Evolutionary conservation across 2,888 invertebrate species (phyloP).

Genomic region (Andrena fulva): DNA sequence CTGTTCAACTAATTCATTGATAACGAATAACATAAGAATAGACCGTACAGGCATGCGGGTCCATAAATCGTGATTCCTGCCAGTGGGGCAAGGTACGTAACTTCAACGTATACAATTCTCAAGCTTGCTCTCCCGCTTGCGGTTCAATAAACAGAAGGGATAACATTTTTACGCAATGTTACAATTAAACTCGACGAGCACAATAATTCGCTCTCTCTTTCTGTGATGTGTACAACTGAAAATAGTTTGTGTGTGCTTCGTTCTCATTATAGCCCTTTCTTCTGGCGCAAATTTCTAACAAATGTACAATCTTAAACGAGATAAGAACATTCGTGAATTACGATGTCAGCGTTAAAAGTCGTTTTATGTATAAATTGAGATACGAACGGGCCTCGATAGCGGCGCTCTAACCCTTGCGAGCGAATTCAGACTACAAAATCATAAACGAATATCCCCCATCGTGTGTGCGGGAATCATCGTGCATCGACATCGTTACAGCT

Average conservation of each 20-base stretch:
- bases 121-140: constrained; percentile 26
- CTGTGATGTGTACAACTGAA: constrained; percentile 2
- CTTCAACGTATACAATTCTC: constrained; percentile 31
- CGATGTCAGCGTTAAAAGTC: constrained; percentile 6
- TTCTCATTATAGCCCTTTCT: background rate
- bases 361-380: constrained; percentile 19
- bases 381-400: constrained; percentile 1
- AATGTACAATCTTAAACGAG: constrained; percentile 29
- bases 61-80: constrained; percentile 27
- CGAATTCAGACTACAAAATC: constrained; percentile 7
- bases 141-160: constrained; percentile 2
- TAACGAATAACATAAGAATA: constrained; percentile 50
- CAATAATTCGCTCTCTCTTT: background rate
- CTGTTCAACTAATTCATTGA: constrained; percentile 51
- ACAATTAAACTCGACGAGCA: constrained; percentile 19
- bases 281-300: background rate
- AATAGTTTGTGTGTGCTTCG: background rate
- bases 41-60: constrained; percentile 43
- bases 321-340: constrained; percentile 13
- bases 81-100: constrained; percentile 22
- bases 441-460: constrained; percentile 36
- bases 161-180: background rate
- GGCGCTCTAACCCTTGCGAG: constrained; percentile 5
- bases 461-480: constrained; percentile 21
- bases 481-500: constrained; percentile 28